These are phyloP conservation scores for Tyto alba DNA, from an alignment of 2,113 vertebrate genomes.

Conservation along the genomic window DNA sequence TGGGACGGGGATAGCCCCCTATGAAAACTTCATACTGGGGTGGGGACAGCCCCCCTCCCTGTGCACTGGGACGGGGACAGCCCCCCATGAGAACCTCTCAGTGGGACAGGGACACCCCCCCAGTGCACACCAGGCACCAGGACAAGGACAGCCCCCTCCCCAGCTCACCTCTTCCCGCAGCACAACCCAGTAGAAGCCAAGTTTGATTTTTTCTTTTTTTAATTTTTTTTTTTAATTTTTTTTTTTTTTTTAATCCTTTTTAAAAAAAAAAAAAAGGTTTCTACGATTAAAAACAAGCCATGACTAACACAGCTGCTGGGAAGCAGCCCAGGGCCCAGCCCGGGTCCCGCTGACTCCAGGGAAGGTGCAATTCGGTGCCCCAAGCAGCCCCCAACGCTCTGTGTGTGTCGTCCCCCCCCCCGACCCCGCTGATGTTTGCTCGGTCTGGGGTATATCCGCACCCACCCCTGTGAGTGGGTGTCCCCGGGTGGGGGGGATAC, in stretches of 20 bases:
- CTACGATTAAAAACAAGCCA: not conserved
- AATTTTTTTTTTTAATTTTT: no score
- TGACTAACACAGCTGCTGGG: not conserved
- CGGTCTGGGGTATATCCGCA: rapidly evolving
- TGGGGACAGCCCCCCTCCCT: no score
- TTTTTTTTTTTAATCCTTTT: not conserved
- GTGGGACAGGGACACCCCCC: rapidly evolving
- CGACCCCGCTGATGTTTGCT: no score
- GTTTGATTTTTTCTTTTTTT: no score
- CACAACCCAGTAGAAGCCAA: not conserved
- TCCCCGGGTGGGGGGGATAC: rapidly evolving
- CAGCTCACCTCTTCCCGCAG: not conserved
- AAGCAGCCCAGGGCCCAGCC: not conserved
- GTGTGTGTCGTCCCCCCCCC: not conserved
- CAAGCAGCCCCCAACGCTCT: not conserved
- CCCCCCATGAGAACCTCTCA: not conserved
- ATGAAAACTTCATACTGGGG: not conserved
- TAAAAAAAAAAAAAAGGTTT: not conserved
- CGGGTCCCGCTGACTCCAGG: not conserved
- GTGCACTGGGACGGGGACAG: not conserved
- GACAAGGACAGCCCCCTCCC: no score
- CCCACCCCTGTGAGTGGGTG: not conserved
- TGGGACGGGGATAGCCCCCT: no score
- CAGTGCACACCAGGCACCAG: not conserved
- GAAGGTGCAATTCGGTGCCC: not conserved